Conservation (phyloP, 2,888 invertebrate species). For the Melitaea athalia region DNA sequence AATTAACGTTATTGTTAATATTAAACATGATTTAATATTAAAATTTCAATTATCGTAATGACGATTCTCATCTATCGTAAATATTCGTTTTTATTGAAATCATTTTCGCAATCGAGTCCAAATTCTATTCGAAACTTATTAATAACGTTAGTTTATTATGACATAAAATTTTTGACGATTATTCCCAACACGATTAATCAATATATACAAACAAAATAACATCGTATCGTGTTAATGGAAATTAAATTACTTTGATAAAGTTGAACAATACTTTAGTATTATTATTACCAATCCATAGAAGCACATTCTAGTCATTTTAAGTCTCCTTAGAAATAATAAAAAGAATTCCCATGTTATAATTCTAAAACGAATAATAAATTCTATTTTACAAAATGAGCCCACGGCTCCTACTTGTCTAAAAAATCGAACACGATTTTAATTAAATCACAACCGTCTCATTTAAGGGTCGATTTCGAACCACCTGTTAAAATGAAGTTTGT, state of each 20-base stretch:
- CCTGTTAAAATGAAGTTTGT: no score
- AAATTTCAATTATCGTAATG: background rate
- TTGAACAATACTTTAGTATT: conserved; percentile 4
- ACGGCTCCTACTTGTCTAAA: background rate
- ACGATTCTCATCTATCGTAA: no score
- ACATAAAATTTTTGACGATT: background rate
- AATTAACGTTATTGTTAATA: background rate
- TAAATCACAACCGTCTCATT: conserved; percentile 4
- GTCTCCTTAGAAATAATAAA: background rate
- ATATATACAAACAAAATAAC: conserved; percentile 9
- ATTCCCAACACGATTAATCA: conserved; percentile 1
- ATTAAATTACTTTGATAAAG: conserved; percentile 1
- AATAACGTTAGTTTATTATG: background rate
- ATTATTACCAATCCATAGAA: background rate
- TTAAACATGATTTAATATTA: background rate
- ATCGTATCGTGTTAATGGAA: background rate
- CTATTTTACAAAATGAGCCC: background rate
- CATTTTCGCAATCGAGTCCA: background rate
- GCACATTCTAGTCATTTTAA: background rate
- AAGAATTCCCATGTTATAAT: background rate
- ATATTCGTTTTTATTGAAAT: no score
- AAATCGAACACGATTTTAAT: background rate
- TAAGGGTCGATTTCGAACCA: background rate
- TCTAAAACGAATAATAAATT: conserved; percentile 2
- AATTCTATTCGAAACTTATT: background rate